Evolutionary conservation across 2,113 vertebrate genomes (phyloP).

Genomic region (Odontophorus gujanensis): DNA sequence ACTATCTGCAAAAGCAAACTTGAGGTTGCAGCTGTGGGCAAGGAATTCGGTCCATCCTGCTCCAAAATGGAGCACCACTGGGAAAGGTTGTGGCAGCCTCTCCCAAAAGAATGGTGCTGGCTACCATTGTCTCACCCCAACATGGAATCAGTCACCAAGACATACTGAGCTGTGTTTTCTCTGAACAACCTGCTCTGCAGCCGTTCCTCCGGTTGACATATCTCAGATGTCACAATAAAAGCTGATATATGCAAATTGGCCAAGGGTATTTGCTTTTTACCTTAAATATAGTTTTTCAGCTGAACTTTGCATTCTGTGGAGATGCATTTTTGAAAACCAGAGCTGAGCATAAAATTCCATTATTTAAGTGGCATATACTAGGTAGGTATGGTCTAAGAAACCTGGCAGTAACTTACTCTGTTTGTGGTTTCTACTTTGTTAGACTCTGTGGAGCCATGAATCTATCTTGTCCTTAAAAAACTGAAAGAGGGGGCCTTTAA

Average conservation of each 20-base stretch:
- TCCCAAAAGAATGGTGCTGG: accelerated
- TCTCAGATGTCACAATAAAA: slow-evolving; percentile 51
- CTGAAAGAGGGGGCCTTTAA: slow-evolving; percentile 79
- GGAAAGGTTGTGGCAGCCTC: not conserved
- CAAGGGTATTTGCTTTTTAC: slow-evolving; percentile 47
- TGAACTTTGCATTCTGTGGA: slow-evolving; percentile 45
- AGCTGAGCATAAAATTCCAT: slow-evolving; percentile 72
- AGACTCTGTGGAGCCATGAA: slow-evolving; percentile 86
- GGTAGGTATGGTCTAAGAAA: slow-evolving; percentile 70
- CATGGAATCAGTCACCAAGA: accelerated
- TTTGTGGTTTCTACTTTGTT: slow-evolving; percentile 83
- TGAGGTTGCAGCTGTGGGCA: not conserved
- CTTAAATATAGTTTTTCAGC: slow-evolving; percentile 64
- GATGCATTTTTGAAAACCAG: slow-evolving; percentile 64
- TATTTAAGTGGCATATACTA: slow-evolving; percentile 73
- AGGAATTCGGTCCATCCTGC: not conserved
- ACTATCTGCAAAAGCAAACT: not conserved
- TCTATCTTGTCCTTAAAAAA: slow-evolving; percentile 88
- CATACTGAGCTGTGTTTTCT: not conserved
- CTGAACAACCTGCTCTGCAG: not conserved
- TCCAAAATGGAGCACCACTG: not conserved
- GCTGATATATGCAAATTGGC: slow-evolving; percentile 60
- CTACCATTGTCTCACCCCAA: not conserved
- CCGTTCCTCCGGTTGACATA: not conserved
- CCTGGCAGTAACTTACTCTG: slow-evolving; percentile 78